Conservation (phyloP, 1,140 invertebrate species). For the Cecropterus lyciades region DNA sequence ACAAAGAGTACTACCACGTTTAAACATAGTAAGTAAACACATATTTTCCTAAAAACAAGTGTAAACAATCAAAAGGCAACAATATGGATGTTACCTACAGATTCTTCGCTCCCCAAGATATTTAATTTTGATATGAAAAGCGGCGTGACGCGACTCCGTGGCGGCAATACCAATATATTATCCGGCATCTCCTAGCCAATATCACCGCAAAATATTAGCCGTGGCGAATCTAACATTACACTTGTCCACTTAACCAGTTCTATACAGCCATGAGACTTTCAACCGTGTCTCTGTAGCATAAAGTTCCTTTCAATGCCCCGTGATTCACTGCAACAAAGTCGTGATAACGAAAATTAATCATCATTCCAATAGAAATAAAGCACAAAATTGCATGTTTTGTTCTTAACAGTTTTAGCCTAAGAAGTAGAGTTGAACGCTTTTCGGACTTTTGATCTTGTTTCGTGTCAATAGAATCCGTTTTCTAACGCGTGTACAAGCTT, state of each 20-base stretch:
- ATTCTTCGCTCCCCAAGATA: slow-evolving; percentile 62
- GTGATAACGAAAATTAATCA: slow-evolving; percentile 51
- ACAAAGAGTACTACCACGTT: no score
- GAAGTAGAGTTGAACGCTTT: slow-evolving; percentile 10
- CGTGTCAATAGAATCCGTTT: slow-evolving; percentile 27
- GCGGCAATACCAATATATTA: slow-evolving; percentile 68
- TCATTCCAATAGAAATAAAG: slow-evolving; percentile 52
- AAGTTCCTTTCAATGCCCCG: slow-evolving; percentile 28
- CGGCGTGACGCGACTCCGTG: slow-evolving; percentile 59
- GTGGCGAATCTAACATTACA: slow-evolving; percentile 70
- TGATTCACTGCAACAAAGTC: slow-evolving; percentile 7
- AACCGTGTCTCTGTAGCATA: slow-evolving; percentile 28
- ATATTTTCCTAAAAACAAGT: slow-evolving; percentile 23
- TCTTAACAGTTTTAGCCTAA: not conserved
- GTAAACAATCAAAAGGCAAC: slow-evolving; percentile 32
- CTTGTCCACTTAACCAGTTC: slow-evolving; percentile 53
- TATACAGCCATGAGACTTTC: slow-evolving; percentile 31
- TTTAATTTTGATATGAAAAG: slow-evolving; percentile 80
- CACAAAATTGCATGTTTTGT: slow-evolving; percentile 46
- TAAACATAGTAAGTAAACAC: no score
- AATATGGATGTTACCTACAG: slow-evolving; percentile 42
- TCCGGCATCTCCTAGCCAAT: slow-evolving; percentile 74
- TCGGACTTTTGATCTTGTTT: slow-evolving; percentile 24
- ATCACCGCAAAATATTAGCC: slow-evolving; percentile 79
- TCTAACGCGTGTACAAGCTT: slow-evolving; percentile 40